Base-by-base conservation (phyloP, 2,113 vertebrate species). In the Hippoglossus stenolepis region DNA sequence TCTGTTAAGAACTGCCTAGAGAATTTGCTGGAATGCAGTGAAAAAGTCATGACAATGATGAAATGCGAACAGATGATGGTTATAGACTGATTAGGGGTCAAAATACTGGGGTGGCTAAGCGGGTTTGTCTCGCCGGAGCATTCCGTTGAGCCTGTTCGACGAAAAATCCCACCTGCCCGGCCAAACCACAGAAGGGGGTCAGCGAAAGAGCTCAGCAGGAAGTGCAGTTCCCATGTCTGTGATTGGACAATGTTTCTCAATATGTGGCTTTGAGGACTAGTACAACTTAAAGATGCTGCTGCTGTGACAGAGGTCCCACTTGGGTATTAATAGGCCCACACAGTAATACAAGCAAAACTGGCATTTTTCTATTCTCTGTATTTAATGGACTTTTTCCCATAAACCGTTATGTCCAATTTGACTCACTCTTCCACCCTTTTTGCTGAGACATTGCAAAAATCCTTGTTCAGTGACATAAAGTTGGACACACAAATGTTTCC, bases 11-110 rank as follows among this genome's bases (percentile, higher is more conserved):
- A 85, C 53, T 77, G 70, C 77, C 83, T 75, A 56, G 86, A 90
- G 89, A 89, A 80, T 89, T 89, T 77, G 53, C 65, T 73, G 87
- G 86, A 92, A 92, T 88, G 82, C 72, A 75, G 47, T 71, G 26
- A 45, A 75, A 80, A 83, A 24, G 65, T 80, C 28, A 73, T 59
- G 75, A 78, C 66, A 86, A 73, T 85, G 78, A 73, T 82, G 59
- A 80, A 79, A 86, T 90, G 73, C 17, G 71, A 85, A 72, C 70
- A 87, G 84, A 85, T 78, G 68, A 82, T 51, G 65, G 75, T 43
- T 66, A 20, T 56, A 87, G 20, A 61, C 76, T 85, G 80, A 90
- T 83, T 80, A 73, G 65, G 68, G 80, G 86, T 87, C 71, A 82
- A 70, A 72, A 77, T 49, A 49, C 60, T 58, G 66, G 53, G 49